Conservation (phyloP, 2,888 invertebrate species). For the Sericinus montela region DNA sequence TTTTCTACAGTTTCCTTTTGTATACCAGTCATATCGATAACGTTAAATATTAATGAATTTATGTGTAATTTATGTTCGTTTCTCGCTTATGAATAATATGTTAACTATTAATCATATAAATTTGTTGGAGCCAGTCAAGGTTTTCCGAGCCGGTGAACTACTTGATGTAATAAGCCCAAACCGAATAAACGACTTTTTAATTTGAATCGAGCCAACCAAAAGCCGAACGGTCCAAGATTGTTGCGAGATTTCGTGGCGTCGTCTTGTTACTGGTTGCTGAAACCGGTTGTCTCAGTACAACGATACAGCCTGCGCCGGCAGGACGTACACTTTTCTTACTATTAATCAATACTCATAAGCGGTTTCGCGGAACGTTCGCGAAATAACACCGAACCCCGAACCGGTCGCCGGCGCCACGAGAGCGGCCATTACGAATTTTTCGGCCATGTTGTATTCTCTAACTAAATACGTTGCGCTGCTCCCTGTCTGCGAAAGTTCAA, state of each 20-base stretch:
- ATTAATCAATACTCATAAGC: constrained; percentile 42
- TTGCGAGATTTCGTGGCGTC: constrained; percentile 11
- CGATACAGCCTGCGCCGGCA: constrained; percentile 56
- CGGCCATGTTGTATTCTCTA: constrained; percentile 64
- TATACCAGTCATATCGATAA: neutral
- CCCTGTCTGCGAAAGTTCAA: constrained; percentile 1
- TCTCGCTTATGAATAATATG: too few relatives aligned
- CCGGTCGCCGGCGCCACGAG: constrained; percentile 40
- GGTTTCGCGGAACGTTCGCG: constrained; percentile 46
- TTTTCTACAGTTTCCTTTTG: neutral
- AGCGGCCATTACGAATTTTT: constrained; percentile 65
- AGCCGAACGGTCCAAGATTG: constrained; percentile 20
- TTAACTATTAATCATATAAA: neutral
- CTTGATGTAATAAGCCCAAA: constrained; percentile 26
- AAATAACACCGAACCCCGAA: constrained; percentile 48
- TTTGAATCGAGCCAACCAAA: constrained; percentile 28
- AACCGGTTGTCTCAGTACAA: constrained; percentile 68
- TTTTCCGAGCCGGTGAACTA: constrained; percentile 10
- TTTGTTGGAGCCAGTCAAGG: constrained; percentile 6
- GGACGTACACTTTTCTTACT: constrained; percentile 55
- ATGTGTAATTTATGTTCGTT: too few relatives aligned
- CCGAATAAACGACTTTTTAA: constrained; percentile 29
- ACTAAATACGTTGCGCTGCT: neutral
- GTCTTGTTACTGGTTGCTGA: constrained; percentile 21
- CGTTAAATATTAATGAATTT: too few relatives aligned